Evolutionary conservation across 2,113 vertebrate species (phyloP).

Genomic region (Menura novaehollandiae): DNA sequence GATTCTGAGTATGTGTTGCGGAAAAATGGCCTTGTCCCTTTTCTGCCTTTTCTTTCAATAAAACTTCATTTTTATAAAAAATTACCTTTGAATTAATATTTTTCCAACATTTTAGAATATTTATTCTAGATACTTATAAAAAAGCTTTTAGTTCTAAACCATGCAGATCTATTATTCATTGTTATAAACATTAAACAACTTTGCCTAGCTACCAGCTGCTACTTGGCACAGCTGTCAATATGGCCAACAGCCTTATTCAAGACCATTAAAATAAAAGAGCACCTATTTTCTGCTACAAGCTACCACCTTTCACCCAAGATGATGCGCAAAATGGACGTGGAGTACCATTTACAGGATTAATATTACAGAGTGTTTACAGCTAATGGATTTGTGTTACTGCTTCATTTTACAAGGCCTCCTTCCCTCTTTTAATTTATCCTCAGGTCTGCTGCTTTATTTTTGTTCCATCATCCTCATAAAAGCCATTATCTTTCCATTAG

Average conservation of each 20-base stretch:
- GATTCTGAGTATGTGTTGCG: background rate
- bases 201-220: constrained; percentile 13
- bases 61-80: background rate
- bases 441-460: constrained; percentile 48
- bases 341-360: constrained; percentile 51
- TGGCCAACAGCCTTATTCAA: constrained; percentile 20
- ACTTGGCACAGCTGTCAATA: constrained; percentile 24
- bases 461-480: constrained; percentile 50
- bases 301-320: constrained; percentile 46
- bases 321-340: background rate
- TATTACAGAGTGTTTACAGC: constrained; percentile 37
- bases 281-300: constrained; percentile 43
- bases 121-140: background rate
- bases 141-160: background rate
- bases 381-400: constrained; percentile 42
- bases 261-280: constrained; percentile 41
- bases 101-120: background rate
- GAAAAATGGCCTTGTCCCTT: background rate
- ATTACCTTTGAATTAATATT: background rate
- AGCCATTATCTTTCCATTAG: constrained; percentile 68
- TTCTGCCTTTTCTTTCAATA: background rate
- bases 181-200: constrained; percentile 26
- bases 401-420: constrained; percentile 51
- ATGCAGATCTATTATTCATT: background rate
- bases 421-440: constrained; percentile 53